Evolutionary conservation across 1,140 invertebrate species (phyloP), one percentile per base, ranked within the genome.

Genomic region (Drosophila subobscura): DNA sequence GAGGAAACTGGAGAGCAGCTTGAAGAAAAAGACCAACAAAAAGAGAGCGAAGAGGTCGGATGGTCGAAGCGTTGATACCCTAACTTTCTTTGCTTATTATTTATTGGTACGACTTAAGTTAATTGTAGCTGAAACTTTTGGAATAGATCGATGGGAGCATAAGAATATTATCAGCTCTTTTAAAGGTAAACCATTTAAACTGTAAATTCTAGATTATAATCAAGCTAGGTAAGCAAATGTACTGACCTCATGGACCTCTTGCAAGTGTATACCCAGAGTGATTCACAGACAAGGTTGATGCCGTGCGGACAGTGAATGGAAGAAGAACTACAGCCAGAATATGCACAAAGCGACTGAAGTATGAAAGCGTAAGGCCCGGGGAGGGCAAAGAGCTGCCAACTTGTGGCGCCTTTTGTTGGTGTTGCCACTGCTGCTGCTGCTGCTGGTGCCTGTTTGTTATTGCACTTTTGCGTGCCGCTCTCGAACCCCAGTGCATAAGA

Each of bases 391-490:
- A 74, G 79, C 70, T 79, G 65, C 66, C 81, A 86, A 86, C 81
- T 86, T 86, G 81, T 86, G 81, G 81, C 81, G 81, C 81, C 83
- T 72, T 86, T 86, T 63, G 58, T 71, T 71, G 59, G 44, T 45
- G 77, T 23, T 57, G 51, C 23, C 52, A 33, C 33, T 55, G 40
- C 29, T 51, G 47, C 50, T 59, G 56, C 14, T 65, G 59, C 16
- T 56, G 60, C 23, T 60, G 27, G 68, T 60, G 55, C 61, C 68
- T 86, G 81, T 78, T 85, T 86, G 81, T 78, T 88, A 81, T 86
- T 86, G 81, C 83, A 88, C 81, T 86, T 81, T 86, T 81, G 81
- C 74, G 81, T 85, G 80, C 64, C 64, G 66, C 33, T 37, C 33
- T 37, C 33, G 33, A 37, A 12, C 33, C 33, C 33, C 10, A 37